Base-by-base conservation (phyloP, 1,140 invertebrate genomes). In the Charaxes varanes region DNA sequence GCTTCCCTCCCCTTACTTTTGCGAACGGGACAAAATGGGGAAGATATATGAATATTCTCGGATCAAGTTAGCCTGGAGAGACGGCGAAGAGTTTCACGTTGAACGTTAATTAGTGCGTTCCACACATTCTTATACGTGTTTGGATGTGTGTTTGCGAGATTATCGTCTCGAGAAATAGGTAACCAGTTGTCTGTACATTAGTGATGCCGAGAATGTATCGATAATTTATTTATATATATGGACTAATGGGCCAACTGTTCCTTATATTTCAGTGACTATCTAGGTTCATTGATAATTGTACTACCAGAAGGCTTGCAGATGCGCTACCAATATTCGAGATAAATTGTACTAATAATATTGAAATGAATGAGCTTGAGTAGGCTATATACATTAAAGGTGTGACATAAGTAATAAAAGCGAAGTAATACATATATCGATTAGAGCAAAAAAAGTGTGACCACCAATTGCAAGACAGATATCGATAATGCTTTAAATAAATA, bases 31-130 rank as follows among this genome's bases (percentile, higher is more conserved):
- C 22, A 47, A 61, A 59, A 61, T 45, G 44, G 57, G 42, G 54
- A 53, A 62, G 61, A 67, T 66, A 53, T 70, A 62, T 65, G 56
- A 53, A 57, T 37, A 61, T 40, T 44, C 54, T 42, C 36, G 50
- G 70, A 36, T 65, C 77, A 68, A 37, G 53, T 58, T 63, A 67
- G 41, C 55, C 56, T 69, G 65, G 73, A 52, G 49, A 44, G 32
- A 53, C 43, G 58, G 45, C 62, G n/a, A n/a, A 56, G 71, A 79
- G 78, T 82, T 82, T 78, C 78, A 76, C 65, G 66, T 72, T 73
- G 62, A 65, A 71, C 72, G 66, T 78, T 82, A 82, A 82, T 82
- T 79, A 82, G 74, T 76, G 65, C 70, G 72, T 76, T 56, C 67
- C 57, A 66, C 61, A 68, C 70, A 70, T 71, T 72, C 72, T 60